phyloP scores from a whole-genome alignment of 2,113 vertebrate genomes.

The Bothrops jararaca region DNA sequence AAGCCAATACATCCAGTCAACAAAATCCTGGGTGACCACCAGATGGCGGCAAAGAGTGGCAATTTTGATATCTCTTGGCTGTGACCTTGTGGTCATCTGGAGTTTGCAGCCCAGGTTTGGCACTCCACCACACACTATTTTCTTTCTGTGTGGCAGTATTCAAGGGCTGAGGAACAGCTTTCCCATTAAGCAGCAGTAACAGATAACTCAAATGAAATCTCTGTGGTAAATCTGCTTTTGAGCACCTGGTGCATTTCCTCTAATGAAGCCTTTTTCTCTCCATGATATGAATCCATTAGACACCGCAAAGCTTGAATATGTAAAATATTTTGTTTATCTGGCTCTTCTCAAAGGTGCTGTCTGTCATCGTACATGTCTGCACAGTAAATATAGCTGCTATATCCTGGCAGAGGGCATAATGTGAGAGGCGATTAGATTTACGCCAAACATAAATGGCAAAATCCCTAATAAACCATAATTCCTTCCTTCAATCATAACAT shows the following conservation, averaged over 20 bases:
- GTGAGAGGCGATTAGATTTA: conserved; percentile 54
- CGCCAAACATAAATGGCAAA: conserved; percentile 34
- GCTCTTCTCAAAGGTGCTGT: conserved; percentile 52
- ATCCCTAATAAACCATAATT: conserved; percentile 61
- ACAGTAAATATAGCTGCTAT: conserved; percentile 53
- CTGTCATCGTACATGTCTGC: conserved; percentile 51
- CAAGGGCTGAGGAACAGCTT: neutral
- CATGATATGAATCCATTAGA: conserved; percentile 54
- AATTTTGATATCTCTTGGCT: neutral
- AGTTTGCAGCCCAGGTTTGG: neutral
- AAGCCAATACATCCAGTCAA: neutral
- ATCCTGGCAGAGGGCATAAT: conserved; percentile 37
- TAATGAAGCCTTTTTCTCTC: conserved; percentile 56
- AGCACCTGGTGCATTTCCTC: conserved; percentile 44
- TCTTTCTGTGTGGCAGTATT: conserved; percentile 21
- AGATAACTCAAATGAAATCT: conserved; percentile 48
- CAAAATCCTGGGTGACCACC: neutral
- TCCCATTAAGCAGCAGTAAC: neutral
- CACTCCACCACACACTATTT: neutral
- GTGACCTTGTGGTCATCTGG: neutral
- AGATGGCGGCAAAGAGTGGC: neutral
- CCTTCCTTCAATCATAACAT: conserved; percentile 42
- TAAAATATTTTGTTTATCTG: conserved; percentile 64
- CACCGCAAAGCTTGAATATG: conserved; percentile 44
- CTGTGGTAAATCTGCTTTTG: conserved; percentile 45